Evolutionary conservation across 2,113 vertebrate genomes (phyloP), one percentile per base, ranked within the genome.

Genomic region (Trochalopteron elliotii): DNA sequence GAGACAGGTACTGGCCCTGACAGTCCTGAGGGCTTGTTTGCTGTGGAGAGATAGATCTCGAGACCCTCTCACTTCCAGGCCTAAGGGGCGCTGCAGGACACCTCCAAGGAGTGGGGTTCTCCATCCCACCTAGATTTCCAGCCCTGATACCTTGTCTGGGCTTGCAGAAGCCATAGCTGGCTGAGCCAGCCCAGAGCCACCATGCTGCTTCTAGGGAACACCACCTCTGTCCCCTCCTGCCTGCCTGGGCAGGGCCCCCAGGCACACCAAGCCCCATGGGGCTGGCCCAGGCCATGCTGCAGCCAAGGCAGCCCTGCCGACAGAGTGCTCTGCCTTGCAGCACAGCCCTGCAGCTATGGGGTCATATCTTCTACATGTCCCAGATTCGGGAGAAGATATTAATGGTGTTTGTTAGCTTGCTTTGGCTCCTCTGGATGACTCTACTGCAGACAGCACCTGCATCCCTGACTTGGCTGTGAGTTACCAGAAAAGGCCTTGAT

Each of bases 71-170:
- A 10, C 20, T 74, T 64, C 60, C 16, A 72, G 31, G 50, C 14
- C 4, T 5, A 44, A 39, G 40, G 16, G 67, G 27, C 12, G 11
- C 16, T 61, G 14, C 53, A 31, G 28, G 30, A 71, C 16, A 57
- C 5, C 17, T 39, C 22, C 1, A 5, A 55, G 60, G 17, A 61
- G 28, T 0, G 1, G 5, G 37, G 2, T 27, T 50, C 9, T 64
- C n/a, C 20, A 33, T 28, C 15, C 37, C 28, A 76, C 14, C 22
- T 23, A 3, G 11, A 17, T 52, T 57, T 39, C 56, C 42, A 57
- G 33, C 20, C 16, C 42, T 50, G 23, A 7, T 44, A 11, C 0
- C 1, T 16, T 24, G 1, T 20, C 37, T 8, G 7, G 27, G 19
- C 19, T 45, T 5, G 2, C 35, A 56, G 49, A 12, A 87, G 69